phyloP scores from a whole-genome alignment of 2,888 invertebrate genomes.

The Troides aeacus region DNA sequence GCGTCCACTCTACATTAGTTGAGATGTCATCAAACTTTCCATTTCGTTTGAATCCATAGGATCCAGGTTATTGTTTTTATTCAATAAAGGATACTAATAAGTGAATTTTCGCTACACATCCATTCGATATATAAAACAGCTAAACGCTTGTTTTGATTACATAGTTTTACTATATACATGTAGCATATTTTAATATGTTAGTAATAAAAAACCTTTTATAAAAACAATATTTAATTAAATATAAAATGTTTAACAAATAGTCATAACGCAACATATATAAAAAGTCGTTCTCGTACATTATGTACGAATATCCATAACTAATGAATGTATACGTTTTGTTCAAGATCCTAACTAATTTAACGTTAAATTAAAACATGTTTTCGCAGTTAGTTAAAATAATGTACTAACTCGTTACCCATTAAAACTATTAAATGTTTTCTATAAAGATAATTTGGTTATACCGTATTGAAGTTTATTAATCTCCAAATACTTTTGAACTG shows the following conservation, averaged over 20 bases:
- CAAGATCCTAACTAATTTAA: background rate
- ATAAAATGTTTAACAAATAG: conserved; percentile 12
- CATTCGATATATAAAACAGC: no score
- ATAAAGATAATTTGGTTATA: background rate
- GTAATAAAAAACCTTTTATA: background rate
- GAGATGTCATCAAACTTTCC: conserved; percentile 6
- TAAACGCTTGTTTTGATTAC: no score
- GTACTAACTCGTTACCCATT: background rate
- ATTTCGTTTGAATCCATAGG: conserved; percentile 4
- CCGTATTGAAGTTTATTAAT: background rate
- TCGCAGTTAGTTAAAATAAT: background rate
- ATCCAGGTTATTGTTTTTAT: background rate
- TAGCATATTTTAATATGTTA: background rate
- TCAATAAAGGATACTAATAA: background rate
- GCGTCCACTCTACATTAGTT: background rate
- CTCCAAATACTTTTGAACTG: background rate
- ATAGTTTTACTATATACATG: no score
- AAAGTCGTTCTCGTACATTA: background rate
- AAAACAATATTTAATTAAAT: conserved; percentile 13
- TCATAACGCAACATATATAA: background rate
- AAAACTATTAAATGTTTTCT: background rate
- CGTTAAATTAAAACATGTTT: background rate
- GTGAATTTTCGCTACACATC: background rate
- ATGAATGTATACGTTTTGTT: background rate
- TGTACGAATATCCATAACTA: background rate